Conservation (phyloP, 2,797 vertebrate genomes). For the Myoxocephalus aenaeus region DNA sequence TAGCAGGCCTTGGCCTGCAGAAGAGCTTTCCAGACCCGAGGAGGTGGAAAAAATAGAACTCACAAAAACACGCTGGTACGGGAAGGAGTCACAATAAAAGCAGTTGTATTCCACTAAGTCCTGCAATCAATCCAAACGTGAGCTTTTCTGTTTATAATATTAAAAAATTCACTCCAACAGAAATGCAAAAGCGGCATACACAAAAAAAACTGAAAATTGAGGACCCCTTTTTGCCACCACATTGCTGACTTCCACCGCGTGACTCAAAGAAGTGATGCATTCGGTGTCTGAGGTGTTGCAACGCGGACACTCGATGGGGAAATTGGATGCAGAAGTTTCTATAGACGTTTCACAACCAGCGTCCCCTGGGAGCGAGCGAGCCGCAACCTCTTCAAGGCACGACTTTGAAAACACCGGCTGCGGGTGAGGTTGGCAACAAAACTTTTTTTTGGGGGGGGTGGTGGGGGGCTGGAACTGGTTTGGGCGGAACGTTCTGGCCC, state of each 20-base stretch:
- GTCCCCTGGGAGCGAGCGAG: not conserved
- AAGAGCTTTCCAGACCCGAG: slow-evolving; percentile 14
- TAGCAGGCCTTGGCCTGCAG: not conserved
- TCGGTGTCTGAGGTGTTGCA: not conserved
- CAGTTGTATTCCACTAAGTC: not conserved
- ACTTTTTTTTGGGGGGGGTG: not conserved
- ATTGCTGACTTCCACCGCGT: not conserved
- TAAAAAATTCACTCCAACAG: not conserved
- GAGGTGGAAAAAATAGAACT: slow-evolving; percentile 4
- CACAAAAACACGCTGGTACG: not conserved
- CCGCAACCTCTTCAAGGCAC: not conserved
- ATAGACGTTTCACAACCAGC: not conserved
- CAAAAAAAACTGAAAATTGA: not conserved
- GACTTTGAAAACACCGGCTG: slow-evolving; percentile 5
- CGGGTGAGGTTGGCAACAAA: slow-evolving; percentile 3
- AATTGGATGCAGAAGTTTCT: slow-evolving; percentile 9
- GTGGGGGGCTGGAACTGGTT: not conserved
- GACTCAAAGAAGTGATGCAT: not conserved
- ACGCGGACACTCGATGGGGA: not conserved
- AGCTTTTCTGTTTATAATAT: not conserved
- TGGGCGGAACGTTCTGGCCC: slow-evolving; percentile 12
- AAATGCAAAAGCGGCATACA: not conserved
- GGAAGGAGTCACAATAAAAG: not conserved
- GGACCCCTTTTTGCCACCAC: not conserved
- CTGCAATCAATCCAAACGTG: not conserved